phyloP scores from a whole-genome alignment of 2,113 vertebrate genomes.

The Ploceus nigricollis region DNA sequence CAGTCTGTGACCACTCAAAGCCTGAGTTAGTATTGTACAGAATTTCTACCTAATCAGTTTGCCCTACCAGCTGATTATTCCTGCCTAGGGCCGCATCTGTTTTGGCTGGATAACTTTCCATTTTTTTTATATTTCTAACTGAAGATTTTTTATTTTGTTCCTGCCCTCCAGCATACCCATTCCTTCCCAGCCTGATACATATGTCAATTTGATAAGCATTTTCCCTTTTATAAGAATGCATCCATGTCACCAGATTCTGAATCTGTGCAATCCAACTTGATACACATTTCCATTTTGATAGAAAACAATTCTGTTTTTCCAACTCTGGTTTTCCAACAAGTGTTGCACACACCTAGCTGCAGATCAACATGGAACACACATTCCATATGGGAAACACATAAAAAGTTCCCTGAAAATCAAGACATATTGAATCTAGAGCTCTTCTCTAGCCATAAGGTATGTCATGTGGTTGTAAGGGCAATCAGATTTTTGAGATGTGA shows the following conservation, averaged over 20 bases:
- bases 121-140: not conserved
- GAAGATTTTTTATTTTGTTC: not conserved
- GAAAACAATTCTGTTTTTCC: not conserved
- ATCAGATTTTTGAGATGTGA: not conserved
- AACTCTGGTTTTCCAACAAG: not conserved
- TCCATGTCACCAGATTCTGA: not conserved
- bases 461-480: not conserved
- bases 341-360: not conserved
- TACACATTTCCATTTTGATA: not conserved
- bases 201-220: not conserved
- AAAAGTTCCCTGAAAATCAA: not conserved
- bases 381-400: not conserved
- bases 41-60: constrained; percentile 18
- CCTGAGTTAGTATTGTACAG: not conserved
- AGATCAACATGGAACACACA: not conserved
- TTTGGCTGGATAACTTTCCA: not conserved
- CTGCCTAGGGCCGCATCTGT: not conserved
- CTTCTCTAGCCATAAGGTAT: not conserved
- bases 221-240: not conserved
- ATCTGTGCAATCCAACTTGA: not conserved
- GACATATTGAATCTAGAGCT: not conserved
- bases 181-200: not conserved
- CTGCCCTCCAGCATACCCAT: not conserved
- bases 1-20: not conserved
- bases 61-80: not conserved